These are phyloP conservation scores for Tetranychus truncatus DNA, from an alignment of 2,888 invertebrate genomes.

Conservation along the genomic window DNA sequence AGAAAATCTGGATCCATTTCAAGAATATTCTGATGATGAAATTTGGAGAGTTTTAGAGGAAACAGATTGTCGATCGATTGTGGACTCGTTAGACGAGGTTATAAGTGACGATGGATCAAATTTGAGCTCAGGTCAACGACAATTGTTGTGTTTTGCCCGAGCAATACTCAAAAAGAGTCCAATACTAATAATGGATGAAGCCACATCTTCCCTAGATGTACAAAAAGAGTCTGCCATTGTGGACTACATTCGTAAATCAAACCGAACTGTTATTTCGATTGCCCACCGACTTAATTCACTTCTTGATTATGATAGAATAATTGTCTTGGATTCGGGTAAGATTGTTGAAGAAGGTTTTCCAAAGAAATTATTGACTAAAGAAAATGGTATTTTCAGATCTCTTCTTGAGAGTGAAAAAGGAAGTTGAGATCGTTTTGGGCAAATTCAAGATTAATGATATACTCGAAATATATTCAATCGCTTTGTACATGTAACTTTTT, in stretches of 20 bases:
- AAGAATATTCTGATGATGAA: slow-evolving; percentile 53
- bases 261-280: slow-evolving; percentile 40
- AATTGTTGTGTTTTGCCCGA: slow-evolving; percentile 68
- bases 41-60: slow-evolving; percentile 70
- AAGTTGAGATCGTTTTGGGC: too few species aligned
- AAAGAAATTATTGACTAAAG: background rate
- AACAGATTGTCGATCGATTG: slow-evolving; percentile 51
- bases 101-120: slow-evolving; percentile 56
- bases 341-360: slow-evolving; percentile 6
- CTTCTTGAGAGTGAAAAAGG: background rate
- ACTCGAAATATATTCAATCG: too few species aligned
- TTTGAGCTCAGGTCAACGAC: slow-evolving; percentile 74
- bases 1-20: slow-evolving; percentile 69
- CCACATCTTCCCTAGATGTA: slow-evolving; percentile 77
- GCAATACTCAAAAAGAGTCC: slow-evolving; percentile 65
- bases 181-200: slow-evolving; percentile 71
- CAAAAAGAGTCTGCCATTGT: slow-evolving; percentile 41
- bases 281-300: slow-evolving; percentile 44
- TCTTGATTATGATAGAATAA: slow-evolving; percentile 37
- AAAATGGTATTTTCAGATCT: background rate
- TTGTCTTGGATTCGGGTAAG: background rate
- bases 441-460: too few species aligned
- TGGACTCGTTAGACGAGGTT: slow-evolving; percentile 48
- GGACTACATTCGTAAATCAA: background rate
- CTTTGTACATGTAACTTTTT: too few species aligned